Evolutionary conservation across 2,888 invertebrate species (phyloP).

Genomic region (Mythimna ferrago): DNA sequence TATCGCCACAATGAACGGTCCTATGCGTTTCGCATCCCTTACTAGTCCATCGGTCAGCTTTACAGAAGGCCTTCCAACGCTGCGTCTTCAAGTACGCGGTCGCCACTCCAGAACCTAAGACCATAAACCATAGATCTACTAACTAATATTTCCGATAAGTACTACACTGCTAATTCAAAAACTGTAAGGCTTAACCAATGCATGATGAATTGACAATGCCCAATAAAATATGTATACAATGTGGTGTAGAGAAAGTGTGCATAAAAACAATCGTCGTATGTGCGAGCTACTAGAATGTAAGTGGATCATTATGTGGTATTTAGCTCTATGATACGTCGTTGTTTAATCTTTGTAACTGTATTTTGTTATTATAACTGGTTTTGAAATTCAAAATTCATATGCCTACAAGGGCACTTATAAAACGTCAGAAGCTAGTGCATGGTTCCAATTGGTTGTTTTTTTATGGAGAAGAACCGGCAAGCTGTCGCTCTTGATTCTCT

Average conservation of each 20-base stretch:
- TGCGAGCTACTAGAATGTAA: conserved; percentile 30
- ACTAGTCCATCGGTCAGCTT: too few species aligned
- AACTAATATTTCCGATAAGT: conserved; percentile 15
- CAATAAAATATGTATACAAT: conserved; percentile 48
- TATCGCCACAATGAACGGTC: too few species aligned
- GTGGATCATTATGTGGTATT: conserved; percentile 47
- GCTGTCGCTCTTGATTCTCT: too few species aligned
- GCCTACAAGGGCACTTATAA: too few species aligned
- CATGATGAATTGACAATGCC: conserved; percentile 47
- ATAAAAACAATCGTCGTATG: conserved; percentile 62
- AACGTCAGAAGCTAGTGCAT: too few species aligned
- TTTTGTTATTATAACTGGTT: conserved; percentile 12
- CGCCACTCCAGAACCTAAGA: too few species aligned
- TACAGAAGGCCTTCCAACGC: too few species aligned
- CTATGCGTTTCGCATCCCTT: too few species aligned
- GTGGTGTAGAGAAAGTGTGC: conserved; percentile 67
- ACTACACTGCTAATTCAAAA: not conserved
- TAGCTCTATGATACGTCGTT: conserved; percentile 22
- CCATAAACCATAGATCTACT: not conserved
- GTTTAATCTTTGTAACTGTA: conserved; percentile 25
- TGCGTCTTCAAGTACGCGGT: too few species aligned
- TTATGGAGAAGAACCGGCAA: too few species aligned
- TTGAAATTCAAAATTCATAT: too few species aligned
- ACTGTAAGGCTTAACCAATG: conserved; percentile 11
- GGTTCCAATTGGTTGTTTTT: too few species aligned